These are phyloP conservation scores for Fringilla coelebs DNA, from an alignment of 2,797 vertebrate species.

Conservation along the genomic window DNA sequence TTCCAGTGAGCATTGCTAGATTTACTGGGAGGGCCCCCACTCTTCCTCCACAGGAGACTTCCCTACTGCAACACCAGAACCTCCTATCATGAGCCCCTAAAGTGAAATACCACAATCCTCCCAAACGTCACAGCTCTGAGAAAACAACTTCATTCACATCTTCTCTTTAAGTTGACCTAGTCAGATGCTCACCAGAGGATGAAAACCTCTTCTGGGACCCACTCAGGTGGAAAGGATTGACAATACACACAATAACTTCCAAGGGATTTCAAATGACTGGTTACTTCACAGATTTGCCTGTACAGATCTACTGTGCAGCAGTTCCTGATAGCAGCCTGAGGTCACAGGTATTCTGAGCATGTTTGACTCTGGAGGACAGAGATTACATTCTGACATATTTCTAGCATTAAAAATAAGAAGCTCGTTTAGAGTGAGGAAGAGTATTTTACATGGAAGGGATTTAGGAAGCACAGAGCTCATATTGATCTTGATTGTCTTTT, in stretches of 20 bases:
- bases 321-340: neutral
- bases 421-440: neutral
- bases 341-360: neutral
- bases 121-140: neutral
- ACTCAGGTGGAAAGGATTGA: constrained; percentile 39
- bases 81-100: neutral
- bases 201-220: neutral
- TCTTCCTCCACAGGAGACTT: neutral
- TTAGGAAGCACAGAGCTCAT: neutral
- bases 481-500: neutral
- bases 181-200: constrained; percentile 24
- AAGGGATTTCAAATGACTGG: constrained; percentile 21
- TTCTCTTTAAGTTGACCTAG: constrained; percentile 4
- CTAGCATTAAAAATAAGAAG: neutral
- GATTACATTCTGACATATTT: neutral
- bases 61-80: neutral
- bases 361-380: neutral
- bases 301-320: neutral
- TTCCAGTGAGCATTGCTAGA: rapidly evolving
- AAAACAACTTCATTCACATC: constrained; percentile 41
- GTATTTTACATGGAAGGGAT: neutral
- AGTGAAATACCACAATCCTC: neutral
- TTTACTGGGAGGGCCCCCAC: neutral
- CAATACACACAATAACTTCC: neutral
- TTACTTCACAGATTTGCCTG: neutral